Conservation (phyloP, 2,797 vertebrate species). For the Cottoperca gobio region DNA sequence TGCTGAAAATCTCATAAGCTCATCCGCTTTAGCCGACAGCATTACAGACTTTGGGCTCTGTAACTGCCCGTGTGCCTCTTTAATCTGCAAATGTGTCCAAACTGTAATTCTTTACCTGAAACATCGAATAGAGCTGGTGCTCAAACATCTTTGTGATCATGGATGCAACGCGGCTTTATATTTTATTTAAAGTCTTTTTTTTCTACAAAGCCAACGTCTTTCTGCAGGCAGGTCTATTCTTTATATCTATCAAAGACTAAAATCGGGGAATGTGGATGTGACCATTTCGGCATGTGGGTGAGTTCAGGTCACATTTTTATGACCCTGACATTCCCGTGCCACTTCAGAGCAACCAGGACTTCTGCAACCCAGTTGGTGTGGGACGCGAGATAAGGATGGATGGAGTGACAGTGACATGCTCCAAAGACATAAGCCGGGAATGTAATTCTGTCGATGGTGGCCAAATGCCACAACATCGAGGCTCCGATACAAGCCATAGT, state of each 20-base stretch:
- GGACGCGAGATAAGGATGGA: slow-evolving; percentile 53
- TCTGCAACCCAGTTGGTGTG: slow-evolving; percentile 9
- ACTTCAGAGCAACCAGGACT: slow-evolving; percentile 45
- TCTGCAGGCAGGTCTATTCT: background rate
- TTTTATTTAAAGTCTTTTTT: background rate
- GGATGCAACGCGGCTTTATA: background rate
- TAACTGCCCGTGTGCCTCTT: slow-evolving; percentile 24
- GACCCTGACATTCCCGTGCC: slow-evolving; percentile 66
- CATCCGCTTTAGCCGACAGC: slow-evolving; percentile 67
- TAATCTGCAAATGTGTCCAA: slow-evolving; percentile 47
- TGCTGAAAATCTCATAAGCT: slow-evolving; percentile 69
- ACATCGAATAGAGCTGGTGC: slow-evolving; percentile 2
- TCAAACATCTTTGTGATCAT: background rate
- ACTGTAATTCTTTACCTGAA: slow-evolving; percentile 43
- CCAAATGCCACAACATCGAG: slow-evolving; percentile 41
- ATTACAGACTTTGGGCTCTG: slow-evolving; percentile 55
- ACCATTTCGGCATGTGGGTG: slow-evolving; percentile 49
- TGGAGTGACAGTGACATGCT: slow-evolving; percentile 63
- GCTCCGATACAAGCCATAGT: slow-evolving; percentile 16
- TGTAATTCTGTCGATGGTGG: slow-evolving; percentile 27
- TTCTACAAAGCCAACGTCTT: background rate
- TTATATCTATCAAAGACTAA: slow-evolving; percentile 10
- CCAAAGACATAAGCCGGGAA: slow-evolving; percentile 40
- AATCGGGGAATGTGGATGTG: slow-evolving; percentile 16
- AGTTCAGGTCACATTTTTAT: slow-evolving; percentile 41